Conservation (phyloP, 2,888 invertebrate species). For the Limnephilus auricula region DNA sequence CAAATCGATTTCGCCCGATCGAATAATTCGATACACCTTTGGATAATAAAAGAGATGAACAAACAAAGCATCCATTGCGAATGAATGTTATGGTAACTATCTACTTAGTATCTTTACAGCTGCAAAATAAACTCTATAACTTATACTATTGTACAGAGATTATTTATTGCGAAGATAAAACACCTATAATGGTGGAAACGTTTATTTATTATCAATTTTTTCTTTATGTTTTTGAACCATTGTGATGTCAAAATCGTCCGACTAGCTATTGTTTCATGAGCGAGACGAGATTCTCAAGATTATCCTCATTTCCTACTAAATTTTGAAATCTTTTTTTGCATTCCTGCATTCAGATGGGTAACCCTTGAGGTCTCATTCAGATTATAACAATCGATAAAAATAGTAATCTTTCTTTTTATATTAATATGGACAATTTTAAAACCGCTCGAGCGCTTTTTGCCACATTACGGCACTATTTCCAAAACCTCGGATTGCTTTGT, state of each 20-base stretch:
- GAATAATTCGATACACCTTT: not conserved
- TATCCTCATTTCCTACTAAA: not conserved
- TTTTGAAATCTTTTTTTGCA: not conserved
- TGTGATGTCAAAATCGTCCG: not conserved
- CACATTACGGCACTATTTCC: too few species aligned
- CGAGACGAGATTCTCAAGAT: not conserved
- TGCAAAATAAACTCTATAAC: not conserved
- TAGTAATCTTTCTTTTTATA: not conserved
- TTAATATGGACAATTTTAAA: not conserved
- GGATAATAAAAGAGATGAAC: not conserved
- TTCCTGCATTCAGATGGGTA: not conserved
- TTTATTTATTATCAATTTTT: not conserved
- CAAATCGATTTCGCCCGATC: too few species aligned
- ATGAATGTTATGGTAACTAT: not conserved
- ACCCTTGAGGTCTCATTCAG: not conserved
- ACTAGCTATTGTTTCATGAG: not conserved
- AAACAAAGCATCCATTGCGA: not conserved
- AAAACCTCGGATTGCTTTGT: too few species aligned
- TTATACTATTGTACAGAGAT: not conserved
- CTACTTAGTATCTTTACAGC: not conserved
- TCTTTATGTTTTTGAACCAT: not conserved
- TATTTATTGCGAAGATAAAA: not conserved
- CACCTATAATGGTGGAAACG: not conserved
- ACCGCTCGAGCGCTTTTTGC: too few species aligned
- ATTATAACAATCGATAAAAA: not conserved